These are phyloP conservation scores for Hormaphis cornu DNA, from an alignment of 1,140 invertebrate genomes.

Conservation along the genomic window DNA sequence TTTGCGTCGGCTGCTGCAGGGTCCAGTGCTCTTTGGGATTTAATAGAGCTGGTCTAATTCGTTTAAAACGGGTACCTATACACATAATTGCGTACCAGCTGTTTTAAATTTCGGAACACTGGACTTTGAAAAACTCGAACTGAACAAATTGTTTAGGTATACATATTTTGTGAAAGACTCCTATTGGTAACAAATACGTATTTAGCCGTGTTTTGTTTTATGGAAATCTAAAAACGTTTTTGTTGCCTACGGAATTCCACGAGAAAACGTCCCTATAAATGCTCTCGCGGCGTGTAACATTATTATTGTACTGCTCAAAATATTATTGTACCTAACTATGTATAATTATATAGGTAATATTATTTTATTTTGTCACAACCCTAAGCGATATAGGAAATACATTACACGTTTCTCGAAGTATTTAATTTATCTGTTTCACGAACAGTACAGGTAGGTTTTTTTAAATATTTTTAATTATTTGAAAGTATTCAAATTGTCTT, in stretches of 20 bases:
- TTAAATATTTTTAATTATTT: too few species aligned
- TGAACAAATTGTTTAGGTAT: not conserved
- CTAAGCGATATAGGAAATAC: too few species aligned
- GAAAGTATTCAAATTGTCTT: too few species aligned
- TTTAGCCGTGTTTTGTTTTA: not conserved
- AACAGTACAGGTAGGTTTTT: too few species aligned
- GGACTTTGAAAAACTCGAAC: not conserved
- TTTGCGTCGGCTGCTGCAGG: not conserved
- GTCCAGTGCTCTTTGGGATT: slow-evolving; percentile 28
- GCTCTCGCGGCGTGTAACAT: too few species aligned
- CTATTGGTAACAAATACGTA: slow-evolving; percentile 28
- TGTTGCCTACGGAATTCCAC: slow-evolving; percentile 27
- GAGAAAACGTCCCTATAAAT: not conserved
- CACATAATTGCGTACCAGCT: slow-evolving; percentile 16
- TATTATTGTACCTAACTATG: too few species aligned
- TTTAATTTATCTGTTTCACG: too few species aligned
- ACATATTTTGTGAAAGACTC: slow-evolving; percentile 5
- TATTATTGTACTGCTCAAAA: too few species aligned
- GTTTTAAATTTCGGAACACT: slow-evolving; percentile 19
- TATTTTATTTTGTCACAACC: too few species aligned
- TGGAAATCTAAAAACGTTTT: slow-evolving; percentile 17
- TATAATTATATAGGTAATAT: too few species aligned
- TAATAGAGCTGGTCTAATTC: slow-evolving; percentile 17
- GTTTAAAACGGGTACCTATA: not conserved
- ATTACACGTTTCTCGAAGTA: too few species aligned